Percentiles rank a stretch among this genome's conserved stretches.
Evolutionary conservation across 2,113 vertebrate genomes (phyloP).

Genomic region (Macquaria australasica): DNA sequence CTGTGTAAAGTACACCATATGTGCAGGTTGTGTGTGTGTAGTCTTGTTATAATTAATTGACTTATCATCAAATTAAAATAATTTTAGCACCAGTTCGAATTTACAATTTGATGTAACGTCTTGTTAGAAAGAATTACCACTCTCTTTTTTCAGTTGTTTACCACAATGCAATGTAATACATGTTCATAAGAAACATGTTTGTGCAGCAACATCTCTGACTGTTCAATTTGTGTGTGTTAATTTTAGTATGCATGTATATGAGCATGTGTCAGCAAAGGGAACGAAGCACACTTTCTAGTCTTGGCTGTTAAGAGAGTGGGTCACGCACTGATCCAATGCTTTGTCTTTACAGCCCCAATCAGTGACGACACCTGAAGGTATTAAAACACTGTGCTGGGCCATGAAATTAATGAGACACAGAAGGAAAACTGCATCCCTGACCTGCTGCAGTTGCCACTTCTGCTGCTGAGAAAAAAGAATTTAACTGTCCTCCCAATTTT

Average conservation of each 20-base stretch:
- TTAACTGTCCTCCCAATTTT: slow-evolving; percentile 49
- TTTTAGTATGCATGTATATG: background rate
- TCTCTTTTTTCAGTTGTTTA: background rate
- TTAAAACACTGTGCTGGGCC: slow-evolving; percentile 65
- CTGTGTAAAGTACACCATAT: background rate
- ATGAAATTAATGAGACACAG: slow-evolving; percentile 75
- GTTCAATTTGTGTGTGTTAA: background rate
- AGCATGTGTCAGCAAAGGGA: slow-evolving; percentile 12
- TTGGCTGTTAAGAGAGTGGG: slow-evolving; percentile 3
- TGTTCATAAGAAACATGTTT: background rate
- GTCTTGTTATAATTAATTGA: background rate
- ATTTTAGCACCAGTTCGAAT: background rate
- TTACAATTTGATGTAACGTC: background rate
- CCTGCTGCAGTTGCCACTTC: slow-evolving; percentile 46
- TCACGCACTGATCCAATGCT: slow-evolving; percentile 37
- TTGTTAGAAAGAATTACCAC: background rate
- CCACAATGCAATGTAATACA: background rate
- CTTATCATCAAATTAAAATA: background rate
- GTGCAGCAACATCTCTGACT: background rate
- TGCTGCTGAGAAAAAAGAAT: slow-evolving; percentile 15
- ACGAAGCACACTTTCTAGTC: background rate
- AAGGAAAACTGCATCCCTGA: slow-evolving; percentile 60
- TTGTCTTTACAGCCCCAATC: slow-evolving; percentile 75
- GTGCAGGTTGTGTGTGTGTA: background rate
- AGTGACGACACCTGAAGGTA: slow-evolving; percentile 71